Evolutionary conservation across 2,797 vertebrate genomes (phyloP), one percentile per base, ranked within the genome.

Genomic region (Urophycis tenuis): DNA sequence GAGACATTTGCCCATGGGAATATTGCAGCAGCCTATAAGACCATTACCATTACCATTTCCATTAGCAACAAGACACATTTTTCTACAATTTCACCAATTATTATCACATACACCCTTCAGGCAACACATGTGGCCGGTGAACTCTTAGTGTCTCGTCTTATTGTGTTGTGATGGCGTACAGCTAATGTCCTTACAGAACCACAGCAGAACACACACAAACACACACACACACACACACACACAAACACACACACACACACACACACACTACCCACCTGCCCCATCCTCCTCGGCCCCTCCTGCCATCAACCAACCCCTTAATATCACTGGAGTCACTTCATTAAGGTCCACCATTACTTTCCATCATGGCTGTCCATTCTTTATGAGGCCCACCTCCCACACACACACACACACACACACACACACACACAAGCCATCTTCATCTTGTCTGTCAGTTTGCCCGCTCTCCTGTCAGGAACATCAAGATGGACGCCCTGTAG

Each of bases 311-410:
- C 79, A 78, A 79, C 74, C 69, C 86, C 89, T 92, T 90, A 85
- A 90, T 92, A 91, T 89, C 85, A 89, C 87, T 92, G 87, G 85
- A 81, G 88, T 88, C 86, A 86, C 78, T 91, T 92, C 84, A 89
- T 91, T 90, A 91, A 79, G 87, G 77, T 80, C 76, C 84, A 85
- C 81, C 86, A 88, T 92, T 89, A 89, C 86, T 90, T 89, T 86
- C 85, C 83, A 88, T 88, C 82, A 83, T 77, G 85, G 77, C 79
- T 75, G 75, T 74, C 87, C 76, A 87, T 85, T 83, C 76, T 83
- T 87, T 80, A 88, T 88, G 82, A 84, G 81, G 81, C 75, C 22
- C 53, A 60, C 53, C 53, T 60, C 53, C 53, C 25, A 25, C 53
- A 60, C 53, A 60, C 22, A 60, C 53, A 60, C 22, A 60, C 49